phyloP scores from a whole-genome alignment of 2,888 invertebrate species.

The Zelleria hepariella region DNA sequence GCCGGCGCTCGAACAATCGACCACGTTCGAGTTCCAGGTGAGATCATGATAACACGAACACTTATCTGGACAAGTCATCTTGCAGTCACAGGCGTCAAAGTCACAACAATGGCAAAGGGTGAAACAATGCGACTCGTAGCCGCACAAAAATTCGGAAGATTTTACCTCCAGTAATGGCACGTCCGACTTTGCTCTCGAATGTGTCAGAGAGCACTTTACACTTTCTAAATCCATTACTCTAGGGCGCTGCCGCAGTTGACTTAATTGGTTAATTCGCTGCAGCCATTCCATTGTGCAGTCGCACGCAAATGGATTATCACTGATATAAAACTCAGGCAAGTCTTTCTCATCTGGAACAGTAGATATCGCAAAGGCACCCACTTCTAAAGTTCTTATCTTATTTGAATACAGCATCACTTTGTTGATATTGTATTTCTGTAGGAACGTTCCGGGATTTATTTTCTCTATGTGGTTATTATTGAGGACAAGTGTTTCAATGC shows the following conservation, averaged over 20 bases:
- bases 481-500: conserved; percentile 78
- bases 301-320: conserved; percentile 87
- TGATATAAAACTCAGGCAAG: conserved; percentile 84
- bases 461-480: conserved; percentile 81
- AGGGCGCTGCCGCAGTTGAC: conserved; percentile 80
- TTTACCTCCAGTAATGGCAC: conserved; percentile 77
- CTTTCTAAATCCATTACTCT: conserved; percentile 85
- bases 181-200: conserved; percentile 74
- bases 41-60: conserved; percentile 91
- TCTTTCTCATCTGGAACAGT: conserved; percentile 76
- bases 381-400: conserved; percentile 79
- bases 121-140: conserved; percentile 87
- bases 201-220: conserved; percentile 82
- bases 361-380: conserved; percentile 79
- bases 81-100: conserved; percentile 92
- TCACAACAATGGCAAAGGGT: conserved; percentile 91
- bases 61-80: conserved; percentile 90
- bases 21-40: conserved; percentile 87
- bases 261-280: conserved; percentile 82
- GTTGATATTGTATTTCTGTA: conserved; percentile 78
- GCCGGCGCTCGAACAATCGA: conserved; percentile 83
- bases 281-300: conserved; percentile 93
- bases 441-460: conserved; percentile 79
- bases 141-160: conserved; percentile 84
- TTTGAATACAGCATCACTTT: conserved; percentile 85